phyloP scores from a whole-genome alignment of 2,797 vertebrate genomes.

The Gallinago stenura region DNA sequence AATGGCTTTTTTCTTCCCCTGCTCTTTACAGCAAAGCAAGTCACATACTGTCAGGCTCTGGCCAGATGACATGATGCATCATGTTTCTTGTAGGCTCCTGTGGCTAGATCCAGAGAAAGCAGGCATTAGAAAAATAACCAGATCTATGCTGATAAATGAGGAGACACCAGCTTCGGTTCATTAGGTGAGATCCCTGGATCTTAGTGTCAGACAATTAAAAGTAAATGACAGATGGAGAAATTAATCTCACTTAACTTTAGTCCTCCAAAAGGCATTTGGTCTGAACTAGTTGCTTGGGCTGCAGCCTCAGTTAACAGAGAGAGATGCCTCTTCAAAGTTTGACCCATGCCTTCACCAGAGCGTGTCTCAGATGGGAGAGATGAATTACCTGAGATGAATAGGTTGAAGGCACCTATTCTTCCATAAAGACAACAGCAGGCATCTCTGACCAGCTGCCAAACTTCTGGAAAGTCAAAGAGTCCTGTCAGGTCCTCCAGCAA shows the following conservation, averaged over 20 bases:
- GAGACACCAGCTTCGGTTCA: not conserved
- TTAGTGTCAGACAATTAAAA: not conserved
- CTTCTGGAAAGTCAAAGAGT: not conserved
- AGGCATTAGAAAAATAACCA: not conserved
- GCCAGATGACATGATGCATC: not conserved
- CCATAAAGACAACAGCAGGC: not conserved
- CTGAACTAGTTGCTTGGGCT: not conserved
- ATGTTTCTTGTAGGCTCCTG: not conserved
- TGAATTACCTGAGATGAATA: not conserved
- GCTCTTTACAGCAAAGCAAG: not conserved
- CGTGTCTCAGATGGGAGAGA: not conserved
- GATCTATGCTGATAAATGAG: not conserved
- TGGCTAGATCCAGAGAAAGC: not conserved
- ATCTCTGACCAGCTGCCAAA: not conserved
- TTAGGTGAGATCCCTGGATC: not conserved
- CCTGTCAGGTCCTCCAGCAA: not conserved
- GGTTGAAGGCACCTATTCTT: not conserved
- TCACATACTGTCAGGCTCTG: not conserved
- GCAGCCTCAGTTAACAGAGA: not conserved
- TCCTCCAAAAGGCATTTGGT: not conserved
- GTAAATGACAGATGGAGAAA: not conserved
- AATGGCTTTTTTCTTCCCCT: constrained; percentile 1
- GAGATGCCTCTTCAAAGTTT: not conserved
- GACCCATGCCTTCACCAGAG: not conserved
- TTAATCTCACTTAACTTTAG: not conserved